Percentiles rank a stretch among this genome's conserved stretches.
These are phyloP conservation scores for Macrophya alboannulata DNA, from an alignment of 2,888 invertebrate species.

Conservation along the genomic window DNA sequence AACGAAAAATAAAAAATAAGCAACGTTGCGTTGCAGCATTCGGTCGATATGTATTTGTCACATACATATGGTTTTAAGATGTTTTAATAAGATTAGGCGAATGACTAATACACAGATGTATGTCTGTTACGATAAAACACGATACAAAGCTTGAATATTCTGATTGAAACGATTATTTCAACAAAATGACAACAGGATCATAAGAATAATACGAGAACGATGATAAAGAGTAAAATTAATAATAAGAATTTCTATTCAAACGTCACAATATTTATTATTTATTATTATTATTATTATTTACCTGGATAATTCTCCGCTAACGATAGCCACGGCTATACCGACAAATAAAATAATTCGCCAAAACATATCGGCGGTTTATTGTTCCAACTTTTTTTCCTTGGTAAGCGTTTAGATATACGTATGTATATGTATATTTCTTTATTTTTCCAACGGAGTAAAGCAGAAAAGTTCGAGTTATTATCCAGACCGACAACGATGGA, in stretches of 20 bases:
- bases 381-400: background rate
- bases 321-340: background rate
- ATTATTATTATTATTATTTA: conserved; percentile 7
- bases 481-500: background rate
- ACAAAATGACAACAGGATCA: background rate
- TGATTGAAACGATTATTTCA: background rate
- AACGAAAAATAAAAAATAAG: background rate
- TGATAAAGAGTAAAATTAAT: background rate
- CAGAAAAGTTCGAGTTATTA: no score
- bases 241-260: background rate
- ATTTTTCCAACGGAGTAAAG: background rate
- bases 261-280: background rate
- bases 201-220: background rate
- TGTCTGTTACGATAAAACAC: no score
- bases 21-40: background rate
- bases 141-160: background rate
- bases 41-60: background rate
- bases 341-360: conserved; percentile 27
- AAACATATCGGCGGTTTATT: background rate
- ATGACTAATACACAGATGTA: background rate
- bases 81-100: background rate
- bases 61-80: background rate
- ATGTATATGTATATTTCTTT: no score
- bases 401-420: background rate
- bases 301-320: conserved; percentile 29